These are phyloP conservation scores for Calameuta idolon DNA, from an alignment of 2,888 invertebrate species.

Conservation along the genomic window DNA sequence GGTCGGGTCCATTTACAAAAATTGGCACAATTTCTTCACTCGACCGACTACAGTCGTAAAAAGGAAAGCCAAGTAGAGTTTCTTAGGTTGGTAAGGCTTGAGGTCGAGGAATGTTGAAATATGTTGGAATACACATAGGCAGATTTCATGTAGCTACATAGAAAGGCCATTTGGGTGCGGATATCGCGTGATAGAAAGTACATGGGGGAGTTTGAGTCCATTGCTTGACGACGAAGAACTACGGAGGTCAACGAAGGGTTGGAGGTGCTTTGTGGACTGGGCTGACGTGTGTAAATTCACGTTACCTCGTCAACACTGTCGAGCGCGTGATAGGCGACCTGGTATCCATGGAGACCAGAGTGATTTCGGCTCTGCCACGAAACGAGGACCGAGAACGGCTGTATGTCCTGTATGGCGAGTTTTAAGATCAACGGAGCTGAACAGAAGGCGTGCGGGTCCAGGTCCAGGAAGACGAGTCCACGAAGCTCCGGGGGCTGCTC, in stretches of 20 bases:
- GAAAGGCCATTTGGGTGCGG: not conserved
- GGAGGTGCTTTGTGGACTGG: not conserved
- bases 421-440: constrained; percentile 85
- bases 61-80: not conserved
- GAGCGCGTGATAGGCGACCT: constrained; percentile 84
- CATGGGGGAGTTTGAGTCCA: too few species aligned
- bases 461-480: constrained; percentile 80
- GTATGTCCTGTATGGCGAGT: constrained; percentile 88
- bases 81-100: not conserved
- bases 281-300: constrained; percentile 24
- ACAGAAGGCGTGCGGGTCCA: constrained; percentile 86
- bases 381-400: constrained; percentile 86
- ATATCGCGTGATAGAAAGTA: not conserved
- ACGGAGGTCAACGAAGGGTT: not conserved
- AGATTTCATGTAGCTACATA: not conserved
- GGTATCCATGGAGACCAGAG: constrained; percentile 85
- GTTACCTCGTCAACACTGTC: constrained; percentile 72
- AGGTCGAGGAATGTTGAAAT: not conserved
- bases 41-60: not conserved
- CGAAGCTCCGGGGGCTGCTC: constrained; percentile 86
- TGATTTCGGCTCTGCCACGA: constrained; percentile 93
- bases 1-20: too few species aligned
- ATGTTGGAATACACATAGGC: not conserved
- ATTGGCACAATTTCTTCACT: too few species aligned
- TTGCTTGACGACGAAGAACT: too few species aligned